A percentile compares a stretch with the other conserved stretches of the same genome.
Evolutionary conservation across 2,113 vertebrate genomes (phyloP).

Genomic region (Eptesicus fuscus): DNA sequence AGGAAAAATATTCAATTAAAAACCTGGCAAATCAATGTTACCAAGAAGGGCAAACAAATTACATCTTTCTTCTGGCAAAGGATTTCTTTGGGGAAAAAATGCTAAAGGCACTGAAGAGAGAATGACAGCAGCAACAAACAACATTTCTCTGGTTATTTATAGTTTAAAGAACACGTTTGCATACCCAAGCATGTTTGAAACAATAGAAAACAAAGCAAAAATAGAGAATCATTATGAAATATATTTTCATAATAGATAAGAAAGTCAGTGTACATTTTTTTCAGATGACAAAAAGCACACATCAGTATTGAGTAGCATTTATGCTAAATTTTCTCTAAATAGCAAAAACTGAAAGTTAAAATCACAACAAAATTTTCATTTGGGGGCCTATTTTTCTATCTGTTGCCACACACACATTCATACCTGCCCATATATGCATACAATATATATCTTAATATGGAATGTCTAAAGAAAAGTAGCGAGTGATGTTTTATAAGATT

Average conservation of each 20-base stretch:
- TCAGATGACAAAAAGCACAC: neutral
- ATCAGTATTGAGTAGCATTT: neutral
- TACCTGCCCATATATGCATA: neutral
- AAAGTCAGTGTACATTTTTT: neutral
- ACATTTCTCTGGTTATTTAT: slow-evolving; percentile 23
- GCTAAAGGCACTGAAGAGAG: neutral
- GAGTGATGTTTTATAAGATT: neutral
- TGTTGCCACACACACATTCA: neutral
- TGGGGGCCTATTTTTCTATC: neutral
- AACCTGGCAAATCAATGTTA: slow-evolving; percentile 9
- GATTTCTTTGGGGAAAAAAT: slow-evolving; percentile 28
- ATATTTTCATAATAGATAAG: slow-evolving; percentile 13
- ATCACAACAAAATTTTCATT: slow-evolving; percentile 36
- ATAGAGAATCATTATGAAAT: neutral
- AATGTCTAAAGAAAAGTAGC: neutral
- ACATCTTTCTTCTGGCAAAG: slow-evolving; percentile 18
- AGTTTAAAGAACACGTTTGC: neutral
- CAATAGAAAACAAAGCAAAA: slow-evolving; percentile 37
- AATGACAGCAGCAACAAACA: slow-evolving; percentile 19
- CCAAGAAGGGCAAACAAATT: slow-evolving; percentile 22
- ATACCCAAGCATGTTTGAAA: neutral
- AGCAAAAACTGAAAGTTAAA: slow-evolving; percentile 37
- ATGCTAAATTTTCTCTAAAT: neutral
- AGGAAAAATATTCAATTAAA: slow-evolving; percentile 34
- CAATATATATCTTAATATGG: neutral